These are phyloP conservation scores for Mixornis gularis DNA, from an alignment of 2,113 vertebrate genomes.

Conservation along the genomic window DNA sequence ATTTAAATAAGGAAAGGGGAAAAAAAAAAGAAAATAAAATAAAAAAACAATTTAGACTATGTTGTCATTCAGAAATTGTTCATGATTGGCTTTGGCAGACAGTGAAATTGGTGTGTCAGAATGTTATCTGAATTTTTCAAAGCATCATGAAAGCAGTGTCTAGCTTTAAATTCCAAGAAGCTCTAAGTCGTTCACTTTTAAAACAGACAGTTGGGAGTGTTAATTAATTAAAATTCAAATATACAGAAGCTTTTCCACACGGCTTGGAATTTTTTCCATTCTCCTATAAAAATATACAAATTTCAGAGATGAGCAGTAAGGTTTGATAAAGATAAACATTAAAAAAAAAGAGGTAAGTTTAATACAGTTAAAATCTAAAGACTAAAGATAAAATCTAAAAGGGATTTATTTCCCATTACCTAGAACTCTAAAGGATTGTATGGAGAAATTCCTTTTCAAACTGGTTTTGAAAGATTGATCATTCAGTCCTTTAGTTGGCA, in stretches of 20 bases:
- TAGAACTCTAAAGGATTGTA: neutral
- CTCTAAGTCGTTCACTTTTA: neutral
- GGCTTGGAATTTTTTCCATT: neutral
- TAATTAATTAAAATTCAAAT: neutral
- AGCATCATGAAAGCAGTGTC: neutral
- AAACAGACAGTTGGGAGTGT: neutral
- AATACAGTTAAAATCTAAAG: neutral
- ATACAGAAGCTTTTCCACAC: neutral
- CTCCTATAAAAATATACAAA: neutral
- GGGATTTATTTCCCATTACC: neutral
- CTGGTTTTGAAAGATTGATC: neutral
- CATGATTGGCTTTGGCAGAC: neutral
- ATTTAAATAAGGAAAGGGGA: neutral
- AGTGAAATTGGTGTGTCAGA: neutral
- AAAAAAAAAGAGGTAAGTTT: neutral
- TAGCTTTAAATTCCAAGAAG: neutral
- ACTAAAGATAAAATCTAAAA: neutral
- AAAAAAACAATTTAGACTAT: accelerated
- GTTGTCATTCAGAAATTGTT: neutral
- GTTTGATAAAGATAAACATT: neutral
- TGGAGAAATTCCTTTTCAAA: neutral
- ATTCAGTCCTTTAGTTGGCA: neutral
- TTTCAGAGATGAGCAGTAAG: neutral
- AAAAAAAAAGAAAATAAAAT: no score
- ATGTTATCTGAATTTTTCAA: neutral